Conservation (phyloP, 2,888 invertebrate species). For the Chloroclystis v-ata region DNA sequence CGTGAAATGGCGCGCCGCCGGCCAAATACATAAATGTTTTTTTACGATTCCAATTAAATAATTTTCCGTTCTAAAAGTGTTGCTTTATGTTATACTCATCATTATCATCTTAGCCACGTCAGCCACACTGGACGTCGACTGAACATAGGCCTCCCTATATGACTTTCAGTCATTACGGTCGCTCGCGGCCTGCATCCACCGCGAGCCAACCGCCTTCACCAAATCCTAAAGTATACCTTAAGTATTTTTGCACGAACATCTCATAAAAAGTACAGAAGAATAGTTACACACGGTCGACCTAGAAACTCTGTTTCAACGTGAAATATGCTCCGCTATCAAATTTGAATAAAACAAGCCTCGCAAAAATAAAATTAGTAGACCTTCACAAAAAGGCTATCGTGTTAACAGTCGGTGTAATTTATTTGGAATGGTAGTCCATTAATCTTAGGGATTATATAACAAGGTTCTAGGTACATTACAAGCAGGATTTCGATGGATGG, state of each 20-base stretch:
- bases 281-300: slow-evolving; percentile 38
- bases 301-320: slow-evolving; percentile 48
- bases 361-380: slow-evolving; percentile 49
- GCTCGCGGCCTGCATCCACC: too few species aligned
- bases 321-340: slow-evolving; percentile 64
- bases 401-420: slow-evolving; percentile 43
- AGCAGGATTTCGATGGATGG: slow-evolving; percentile 26
- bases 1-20: too few species aligned
- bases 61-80: too few species aligned
- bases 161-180: too few species aligned
- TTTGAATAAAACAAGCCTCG: slow-evolving; percentile 47
- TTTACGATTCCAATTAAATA: too few species aligned
- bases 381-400: slow-evolving; percentile 36
- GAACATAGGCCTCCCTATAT: too few species aligned
- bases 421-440: slow-evolving; percentile 43
- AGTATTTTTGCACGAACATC: slow-evolving; percentile 33
- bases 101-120: too few species aligned
- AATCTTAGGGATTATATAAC: slow-evolving; percentile 34
- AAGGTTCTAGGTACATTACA: slow-evolving; percentile 28
- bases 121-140: too few species aligned
- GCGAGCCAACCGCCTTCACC: too few species aligned
- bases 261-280: slow-evolving; percentile 33
- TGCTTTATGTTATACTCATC: too few species aligned
- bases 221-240: too few species aligned
- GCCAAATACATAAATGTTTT: too few species aligned